Base-by-base conservation (phyloP, 2,888 invertebrate species). In the Scaptodrosophila latifasciaeformis region DNA sequence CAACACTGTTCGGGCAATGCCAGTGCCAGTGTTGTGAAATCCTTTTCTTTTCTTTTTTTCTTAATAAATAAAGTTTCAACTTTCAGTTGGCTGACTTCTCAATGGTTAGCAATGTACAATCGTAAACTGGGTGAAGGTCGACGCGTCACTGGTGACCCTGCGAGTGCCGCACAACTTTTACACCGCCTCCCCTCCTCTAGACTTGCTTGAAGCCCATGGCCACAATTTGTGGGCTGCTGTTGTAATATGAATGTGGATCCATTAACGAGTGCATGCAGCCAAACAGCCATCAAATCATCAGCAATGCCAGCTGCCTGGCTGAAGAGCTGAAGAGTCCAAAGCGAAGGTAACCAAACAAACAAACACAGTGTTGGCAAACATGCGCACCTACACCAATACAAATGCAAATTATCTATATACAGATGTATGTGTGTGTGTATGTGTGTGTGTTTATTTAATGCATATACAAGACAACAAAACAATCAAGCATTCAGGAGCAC, bases 81-180 rank as follows among this genome's bases (percentile, higher is more conserved):
- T 61, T 59, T 59, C 54, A 7, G 24, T 24, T 24, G 57, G 56
- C 65, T 54, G 44, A 67, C 40, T 59, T 70, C 67, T 40, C 62
- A 59, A 31, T 62, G 65, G 43, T 56, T 60, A 65, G 61, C 54
- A 45, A n/a, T n/a, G n/a, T n/a, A n/a, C n/a, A n/a, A n/a, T 47
- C 66, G 57, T 49, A 66, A 81, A 82, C 81, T 81, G 75, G 81
- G 81, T 81, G 81, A 81, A 81, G 81, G 81, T 81, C 83, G 82
- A 31, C 15, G 30, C 39, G 54, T 44, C 43, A 31, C 12, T 45
- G 17, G 24, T 50, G 39, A 24, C 52, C 21, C 24, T 24, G 24
- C 24, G 24, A 7, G 5, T 27, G 27, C 5, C 9, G 5, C 27
- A 27, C 27, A 5, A 27, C 27, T 9, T 6, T 9, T 9, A 27